These are phyloP conservation scores for Idaea straminata DNA, from an alignment of 2,888 invertebrate genomes.

Conservation along the genomic window DNA sequence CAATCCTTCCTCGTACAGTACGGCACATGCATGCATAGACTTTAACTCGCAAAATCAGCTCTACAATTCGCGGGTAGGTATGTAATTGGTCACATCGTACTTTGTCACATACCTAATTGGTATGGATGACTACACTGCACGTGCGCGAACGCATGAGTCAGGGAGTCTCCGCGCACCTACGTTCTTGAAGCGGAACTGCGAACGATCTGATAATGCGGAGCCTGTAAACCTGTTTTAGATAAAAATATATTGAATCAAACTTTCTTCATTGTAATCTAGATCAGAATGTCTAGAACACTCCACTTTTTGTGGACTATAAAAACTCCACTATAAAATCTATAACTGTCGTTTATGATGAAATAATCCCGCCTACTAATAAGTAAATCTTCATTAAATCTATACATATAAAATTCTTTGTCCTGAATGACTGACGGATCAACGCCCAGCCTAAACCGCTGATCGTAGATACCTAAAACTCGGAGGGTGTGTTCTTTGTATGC, in stretches of 20 bases:
- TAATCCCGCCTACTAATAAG: too few species aligned
- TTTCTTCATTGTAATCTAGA: neutral
- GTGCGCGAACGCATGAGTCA: constrained; percentile 8
- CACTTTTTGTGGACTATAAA: neutral
- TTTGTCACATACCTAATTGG: constrained; percentile 1
- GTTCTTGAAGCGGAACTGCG: constrained; percentile 4
- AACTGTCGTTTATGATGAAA: too few species aligned
- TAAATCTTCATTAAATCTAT: too few species aligned
- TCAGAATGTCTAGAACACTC: neutral
- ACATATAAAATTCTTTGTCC: too few species aligned
- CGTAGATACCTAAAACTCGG: too few species aligned
- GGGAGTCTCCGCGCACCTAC: constrained; percentile 7
- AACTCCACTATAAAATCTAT: too few species aligned
- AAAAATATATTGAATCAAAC: neutral
- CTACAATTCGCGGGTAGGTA: neutral
- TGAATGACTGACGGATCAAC: too few species aligned
- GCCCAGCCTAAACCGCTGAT: too few species aligned
- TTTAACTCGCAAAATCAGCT: neutral
- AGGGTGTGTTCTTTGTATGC: too few species aligned
- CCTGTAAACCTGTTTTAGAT: neutral
- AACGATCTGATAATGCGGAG: neutral
- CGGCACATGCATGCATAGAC: too few species aligned
- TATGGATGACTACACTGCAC: constrained; percentile 5
- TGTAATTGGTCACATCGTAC: neutral
- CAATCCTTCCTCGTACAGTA: too few species aligned